Percentiles rank a stretch among this genome's conserved stretches.
phyloP scores from a whole-genome alignment of 2,888 invertebrate species.

The Stegana nigrithorax region DNA sequence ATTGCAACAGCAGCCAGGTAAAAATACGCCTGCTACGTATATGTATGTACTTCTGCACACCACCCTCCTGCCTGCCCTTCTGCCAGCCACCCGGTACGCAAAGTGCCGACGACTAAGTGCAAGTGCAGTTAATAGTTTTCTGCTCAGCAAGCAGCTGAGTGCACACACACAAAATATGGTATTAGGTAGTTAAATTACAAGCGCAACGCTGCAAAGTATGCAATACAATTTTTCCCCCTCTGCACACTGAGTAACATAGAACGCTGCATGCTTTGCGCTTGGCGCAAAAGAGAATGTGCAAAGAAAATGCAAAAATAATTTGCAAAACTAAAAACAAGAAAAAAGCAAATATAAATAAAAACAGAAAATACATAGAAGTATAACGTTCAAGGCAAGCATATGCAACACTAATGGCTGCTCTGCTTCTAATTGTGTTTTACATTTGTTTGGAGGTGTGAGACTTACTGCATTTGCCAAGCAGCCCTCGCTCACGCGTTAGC shows the following conservation, averaged over 20 bases:
- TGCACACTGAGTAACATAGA: no score
- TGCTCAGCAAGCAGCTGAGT: conserved; percentile 27
- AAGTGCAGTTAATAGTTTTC: conserved; percentile 31
- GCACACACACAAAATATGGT: conserved; percentile 14
- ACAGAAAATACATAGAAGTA: no score
- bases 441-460: not conserved
- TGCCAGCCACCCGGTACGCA: no score
- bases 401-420: conserved; percentile 9
- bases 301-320: no score
- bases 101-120: no score
- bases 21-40: no score
- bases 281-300: not conserved
- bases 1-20: conserved; percentile 31
- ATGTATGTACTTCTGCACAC: no score
- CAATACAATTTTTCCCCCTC: not conserved
- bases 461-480: no score
- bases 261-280: no score
- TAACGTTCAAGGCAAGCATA: no score
- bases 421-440: not conserved
- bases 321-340: not conserved
- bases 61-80: no score
- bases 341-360: not conserved
- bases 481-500: no score
- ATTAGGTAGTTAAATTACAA: conserved; percentile 8
- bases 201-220: not conserved